Base-by-base conservation (phyloP, 1,140 invertebrate species). In the Steinernema khuongi region DNA sequence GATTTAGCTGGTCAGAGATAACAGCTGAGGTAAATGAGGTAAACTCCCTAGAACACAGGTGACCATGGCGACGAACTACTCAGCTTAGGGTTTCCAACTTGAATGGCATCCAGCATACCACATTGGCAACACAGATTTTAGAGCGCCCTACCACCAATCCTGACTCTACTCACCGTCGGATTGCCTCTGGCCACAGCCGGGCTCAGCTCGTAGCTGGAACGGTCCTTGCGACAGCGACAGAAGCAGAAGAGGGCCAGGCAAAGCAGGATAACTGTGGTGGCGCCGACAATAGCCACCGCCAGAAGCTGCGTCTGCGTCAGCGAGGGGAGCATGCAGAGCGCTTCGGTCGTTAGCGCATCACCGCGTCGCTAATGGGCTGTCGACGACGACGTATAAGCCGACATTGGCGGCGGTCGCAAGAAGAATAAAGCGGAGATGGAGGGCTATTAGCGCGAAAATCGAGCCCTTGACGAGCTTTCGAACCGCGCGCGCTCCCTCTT, bases 401-500 rank as follows among this genome's bases (percentile, higher is more conserved):
- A 7, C 14, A 60, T 26, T 60, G 50, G 50, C 36, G 36, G n/a
- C 36, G 7, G 36, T 11, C 7, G n/a, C 36, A 41, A 41, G 36
- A 41, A 41, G n/a, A 41, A 41, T 60, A 4, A 22, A 60, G 26
- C 19, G 7, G 50, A 60, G 50, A 41, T 41, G 36, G 36, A 41
- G 50, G 22, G 50, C 50, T 60, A 60, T 60, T 60, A 60, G 50
- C 50, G 50, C 22, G 14, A 60, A 14, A 60, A 60, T 60, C 50
- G 50, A 60, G 50, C 4, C 50, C 26, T 60, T 60, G 50, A 60
- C 50, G 22, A n/a, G 36, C 36, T 41, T 41, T 41, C n/a, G 36
- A 41, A n/a, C n/a, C n/a, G n/a, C n/a, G n/a, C n/a, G n/a, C 36
- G 36, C n/a, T 41, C 36, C 7, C 7, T 41, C n/a, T 7, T n/a